These are phyloP conservation scores for Diadromus collaris DNA, from an alignment of 2,888 invertebrate genomes.

Conservation along the genomic window DNA sequence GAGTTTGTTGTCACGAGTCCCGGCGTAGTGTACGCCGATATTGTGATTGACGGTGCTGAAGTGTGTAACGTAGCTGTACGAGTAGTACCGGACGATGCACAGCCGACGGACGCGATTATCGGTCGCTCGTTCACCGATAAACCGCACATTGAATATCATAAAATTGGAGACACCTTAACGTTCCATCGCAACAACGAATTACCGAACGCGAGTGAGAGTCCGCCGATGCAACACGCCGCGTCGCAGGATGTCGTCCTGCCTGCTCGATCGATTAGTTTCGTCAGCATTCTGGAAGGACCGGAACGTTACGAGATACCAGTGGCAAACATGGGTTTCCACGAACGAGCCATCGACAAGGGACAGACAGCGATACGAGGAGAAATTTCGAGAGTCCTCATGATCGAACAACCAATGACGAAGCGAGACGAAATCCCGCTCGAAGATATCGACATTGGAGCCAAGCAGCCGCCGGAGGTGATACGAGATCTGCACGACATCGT, in stretches of 20 bases:
- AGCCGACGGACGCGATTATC: not conserved
- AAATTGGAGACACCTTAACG: not conserved
- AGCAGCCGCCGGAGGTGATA: not conserved
- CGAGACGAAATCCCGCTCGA: not conserved
- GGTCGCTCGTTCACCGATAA: not conserved
- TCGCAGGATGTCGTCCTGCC: not conserved
- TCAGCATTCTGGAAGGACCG: not conserved
- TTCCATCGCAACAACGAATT: not conserved
- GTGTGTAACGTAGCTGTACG: not conserved
- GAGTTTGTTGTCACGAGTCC: not conserved
- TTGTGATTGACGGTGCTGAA: slow-evolving; percentile 19
- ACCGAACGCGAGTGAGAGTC: not conserved
- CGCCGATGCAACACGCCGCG: not conserved
- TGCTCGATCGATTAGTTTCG: not conserved
- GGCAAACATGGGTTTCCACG: not conserved
- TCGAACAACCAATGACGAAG: not conserved
- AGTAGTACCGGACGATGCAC: not conserved
- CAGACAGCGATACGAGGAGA: slow-evolving; percentile 3
- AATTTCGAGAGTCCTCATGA: not conserved
- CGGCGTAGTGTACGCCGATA: not conserved
- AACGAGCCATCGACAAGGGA: not conserved
- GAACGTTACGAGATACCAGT: not conserved
- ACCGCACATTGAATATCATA: not conserved
- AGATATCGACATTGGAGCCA: slow-evolving; percentile 12
- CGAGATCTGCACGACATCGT: slow-evolving; percentile 8